Conservation (phyloP, 2,797 vertebrate genomes). For the Leptoclinus maculatus region DNA sequence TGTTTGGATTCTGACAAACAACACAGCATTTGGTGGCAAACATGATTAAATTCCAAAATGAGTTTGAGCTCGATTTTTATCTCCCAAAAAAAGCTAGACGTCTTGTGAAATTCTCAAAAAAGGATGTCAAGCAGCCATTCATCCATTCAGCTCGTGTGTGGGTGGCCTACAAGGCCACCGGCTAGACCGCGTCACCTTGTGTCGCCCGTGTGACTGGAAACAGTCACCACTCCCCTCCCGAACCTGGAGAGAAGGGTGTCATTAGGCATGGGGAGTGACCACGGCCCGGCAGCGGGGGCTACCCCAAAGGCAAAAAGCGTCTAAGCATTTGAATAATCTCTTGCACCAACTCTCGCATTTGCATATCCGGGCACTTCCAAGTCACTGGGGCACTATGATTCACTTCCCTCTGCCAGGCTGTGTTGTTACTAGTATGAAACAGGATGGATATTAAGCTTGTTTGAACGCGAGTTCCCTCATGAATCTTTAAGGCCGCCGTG, state of each 20-base stretch:
- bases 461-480: conserved; percentile 66
- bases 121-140: conserved; percentile 34
- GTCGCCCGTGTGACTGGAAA: conserved; percentile 52
- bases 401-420: conserved; percentile 63
- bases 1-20: background rate
- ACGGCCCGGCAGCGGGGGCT: conserved; percentile 51
- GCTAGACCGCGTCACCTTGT: conserved; percentile 56
- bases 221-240: conserved; percentile 17
- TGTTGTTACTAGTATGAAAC: conserved; percentile 58
- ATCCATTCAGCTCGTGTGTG: conserved; percentile 45
- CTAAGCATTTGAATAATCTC: conserved; percentile 78
- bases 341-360: conserved; percentile 72
- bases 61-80: conserved; percentile 4
- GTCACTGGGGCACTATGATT: conserved; percentile 75
- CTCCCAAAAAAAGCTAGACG: background rate
- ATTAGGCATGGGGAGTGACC: conserved; percentile 73
- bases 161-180: conserved; percentile 37
- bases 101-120: conserved; percentile 15
- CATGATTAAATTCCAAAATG: conserved; percentile 4
- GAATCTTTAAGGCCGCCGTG: conserved; percentile 67
- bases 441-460: conserved; percentile 69
- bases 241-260: conserved; percentile 30
- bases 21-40: background rate
- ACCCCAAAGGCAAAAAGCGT: conserved; percentile 65
- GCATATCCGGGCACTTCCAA: conserved; percentile 74